Conservation (phyloP, 2,113 vertebrate species). For the Isichthys henryi region DNA sequence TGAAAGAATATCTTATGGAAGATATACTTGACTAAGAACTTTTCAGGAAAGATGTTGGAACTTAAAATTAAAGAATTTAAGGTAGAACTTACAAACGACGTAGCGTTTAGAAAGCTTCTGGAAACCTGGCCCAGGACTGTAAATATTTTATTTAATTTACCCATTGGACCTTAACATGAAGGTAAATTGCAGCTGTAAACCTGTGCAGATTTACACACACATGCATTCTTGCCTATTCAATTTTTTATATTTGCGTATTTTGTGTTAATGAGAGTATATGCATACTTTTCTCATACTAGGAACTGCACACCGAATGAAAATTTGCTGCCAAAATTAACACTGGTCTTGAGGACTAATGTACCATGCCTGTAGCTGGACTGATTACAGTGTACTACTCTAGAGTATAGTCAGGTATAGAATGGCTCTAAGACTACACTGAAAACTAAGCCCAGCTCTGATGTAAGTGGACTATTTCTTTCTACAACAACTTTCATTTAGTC, state of each 20-base stretch:
- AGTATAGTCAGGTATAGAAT: conserved; percentile 42
- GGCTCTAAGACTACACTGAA: conserved; percentile 45
- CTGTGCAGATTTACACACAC: background rate
- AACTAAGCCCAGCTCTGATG: conserved; percentile 47
- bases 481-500: conserved; percentile 63
- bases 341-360: conserved; percentile 37
- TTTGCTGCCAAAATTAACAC: no score
- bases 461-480: conserved; percentile 48
- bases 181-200: background rate
- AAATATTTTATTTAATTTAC: background rate
- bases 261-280: no score
- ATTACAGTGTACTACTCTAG: conserved; percentile 44
- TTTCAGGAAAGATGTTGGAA: no score
- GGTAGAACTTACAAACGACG: no score
- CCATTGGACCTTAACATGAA: background rate
- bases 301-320: no score
- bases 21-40: no score
- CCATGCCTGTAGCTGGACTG: conserved; percentile 55
- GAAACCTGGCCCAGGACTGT: background rate
- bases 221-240: background rate
- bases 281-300: no score
- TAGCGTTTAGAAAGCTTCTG: no score
- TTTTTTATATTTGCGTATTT: background rate
- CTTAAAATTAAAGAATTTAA: no score
- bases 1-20: no score